Evolutionary conservation across 2,888 invertebrate species (phyloP).

Genomic region (Tricholauxania praeusta): DNA sequence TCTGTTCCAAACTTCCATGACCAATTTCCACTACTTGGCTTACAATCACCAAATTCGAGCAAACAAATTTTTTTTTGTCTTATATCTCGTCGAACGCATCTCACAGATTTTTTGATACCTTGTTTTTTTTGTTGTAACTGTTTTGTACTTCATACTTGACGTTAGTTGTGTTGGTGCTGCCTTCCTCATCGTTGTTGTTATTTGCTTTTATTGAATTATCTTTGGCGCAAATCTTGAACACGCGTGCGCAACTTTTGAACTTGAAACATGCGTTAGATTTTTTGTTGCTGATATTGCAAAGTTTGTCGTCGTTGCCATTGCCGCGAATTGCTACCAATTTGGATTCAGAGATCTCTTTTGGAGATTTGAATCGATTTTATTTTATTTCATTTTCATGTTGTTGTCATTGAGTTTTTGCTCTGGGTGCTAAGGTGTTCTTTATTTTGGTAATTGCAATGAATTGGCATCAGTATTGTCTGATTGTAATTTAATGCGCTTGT

Average conservation of each 20-base stretch:
- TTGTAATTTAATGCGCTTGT: conserved; percentile 38
- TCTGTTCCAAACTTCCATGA: too few species aligned
- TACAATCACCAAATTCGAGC: too few species aligned
- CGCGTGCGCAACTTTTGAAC: conserved; percentile 39
- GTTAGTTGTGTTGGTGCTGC: conserved; percentile 7
- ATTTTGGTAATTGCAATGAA: conserved; percentile 40
- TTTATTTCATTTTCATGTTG: conserved; percentile 2
- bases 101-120: conserved; percentile 2
- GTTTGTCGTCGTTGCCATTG: conserved; percentile 10
- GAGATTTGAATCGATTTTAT: neutral
- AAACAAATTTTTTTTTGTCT: neutral
- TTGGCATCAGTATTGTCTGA: conserved; percentile 31
- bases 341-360: neutral
- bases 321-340: conserved; percentile 33
- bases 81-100: neutral
- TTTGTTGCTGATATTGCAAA: neutral
- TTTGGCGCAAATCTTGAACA: conserved; percentile 25
- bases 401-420: neutral
- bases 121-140: neutral
- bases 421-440: too few species aligned
- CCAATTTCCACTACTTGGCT: too few species aligned
- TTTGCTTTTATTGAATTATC: conserved; percentile 37
- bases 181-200: conserved; percentile 18
- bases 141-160: neutral
- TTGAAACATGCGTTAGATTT: conserved; percentile 29